phyloP scores from a whole-genome alignment of 2,113 vertebrate species.

The Uropsilus gracilis region DNA sequence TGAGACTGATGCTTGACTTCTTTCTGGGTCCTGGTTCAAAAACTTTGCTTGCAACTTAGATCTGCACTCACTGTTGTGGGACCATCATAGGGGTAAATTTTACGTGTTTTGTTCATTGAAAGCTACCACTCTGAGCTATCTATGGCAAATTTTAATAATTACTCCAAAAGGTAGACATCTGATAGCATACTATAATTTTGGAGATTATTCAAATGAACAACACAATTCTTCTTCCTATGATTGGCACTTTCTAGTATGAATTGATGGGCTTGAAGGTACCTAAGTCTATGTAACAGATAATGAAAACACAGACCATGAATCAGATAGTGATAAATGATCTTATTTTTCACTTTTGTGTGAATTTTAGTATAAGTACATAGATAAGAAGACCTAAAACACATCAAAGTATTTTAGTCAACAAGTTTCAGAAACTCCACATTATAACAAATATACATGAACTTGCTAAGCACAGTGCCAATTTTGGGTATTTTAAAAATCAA shows the following conservation, averaged over 20 bases:
- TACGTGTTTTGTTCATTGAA: conserved; percentile 80
- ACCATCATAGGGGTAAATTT: conserved; percentile 76
- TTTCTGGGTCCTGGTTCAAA: conserved; percentile 77
- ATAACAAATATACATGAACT: conserved; percentile 82
- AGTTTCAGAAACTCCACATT: conserved; percentile 81
- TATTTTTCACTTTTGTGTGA: conserved; percentile 83
- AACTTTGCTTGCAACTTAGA: conserved; percentile 85
- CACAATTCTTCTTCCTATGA: conserved; percentile 81
- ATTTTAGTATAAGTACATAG: conserved; percentile 80
- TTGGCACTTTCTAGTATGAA: conserved; percentile 84
- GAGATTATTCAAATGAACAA: conserved; percentile 75
- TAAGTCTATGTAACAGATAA: conserved; percentile 82
- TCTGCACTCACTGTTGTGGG: conserved; percentile 82
- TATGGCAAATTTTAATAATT: conserved; percentile 86
- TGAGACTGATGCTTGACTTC: too few relatives aligned
- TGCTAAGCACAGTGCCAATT: conserved; percentile 44
- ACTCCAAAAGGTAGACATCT: conserved; percentile 85
- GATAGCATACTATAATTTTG: conserved; percentile 84
- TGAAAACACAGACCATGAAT: conserved; percentile 82
- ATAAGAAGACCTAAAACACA: conserved; percentile 68
- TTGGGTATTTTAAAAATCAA: conserved; percentile 82
- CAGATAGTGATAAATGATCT: conserved; percentile 55
- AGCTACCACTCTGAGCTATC: conserved; percentile 83
- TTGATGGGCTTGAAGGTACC: conserved; percentile 83
- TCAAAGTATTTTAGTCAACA: conserved; percentile 74